Percentiles rank a stretch among this genome's conserved stretches.
These are phyloP conservation scores for Acronicta alni DNA, from an alignment of 2,888 invertebrate genomes.

Conservation along the genomic window DNA sequence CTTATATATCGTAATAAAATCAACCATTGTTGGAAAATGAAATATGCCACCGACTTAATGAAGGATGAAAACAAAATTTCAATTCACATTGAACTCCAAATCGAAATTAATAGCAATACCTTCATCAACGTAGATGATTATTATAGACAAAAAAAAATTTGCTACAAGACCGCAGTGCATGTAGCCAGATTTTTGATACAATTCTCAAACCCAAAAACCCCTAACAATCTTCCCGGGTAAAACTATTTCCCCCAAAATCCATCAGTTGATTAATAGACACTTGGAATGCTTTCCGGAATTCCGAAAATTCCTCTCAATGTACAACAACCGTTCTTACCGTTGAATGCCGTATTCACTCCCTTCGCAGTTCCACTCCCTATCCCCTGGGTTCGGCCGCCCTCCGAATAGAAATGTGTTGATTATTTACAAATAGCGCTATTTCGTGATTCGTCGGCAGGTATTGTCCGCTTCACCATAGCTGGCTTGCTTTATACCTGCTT, in stretches of 20 bases:
- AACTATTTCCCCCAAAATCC: slow-evolving; percentile 24
- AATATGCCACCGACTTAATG: too few species aligned
- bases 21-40: too few species aligned
- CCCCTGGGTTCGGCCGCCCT: slow-evolving; percentile 57
- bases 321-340: slow-evolving; percentile 24
- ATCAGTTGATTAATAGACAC: slow-evolving; percentile 46
- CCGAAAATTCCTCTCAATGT: slow-evolving; percentile 17
- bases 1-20: too few species aligned
- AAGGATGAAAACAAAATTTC: too few species aligned
- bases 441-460: slow-evolving; percentile 70
- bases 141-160: too few species aligned
- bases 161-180: too few species aligned
- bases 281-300: slow-evolving; percentile 10
- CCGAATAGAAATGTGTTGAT: slow-evolving; percentile 77
- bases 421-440: slow-evolving; percentile 76
- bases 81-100: too few species aligned
- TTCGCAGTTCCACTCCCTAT: slow-evolving; percentile 44
- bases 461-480: slow-evolving; percentile 54
- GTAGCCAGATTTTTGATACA: too few species aligned
- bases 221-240: not conserved
- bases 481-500: slow-evolving; percentile 49
- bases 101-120: too few species aligned
- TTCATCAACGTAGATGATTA: too few species aligned
- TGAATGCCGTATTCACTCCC: slow-evolving; percentile 55
- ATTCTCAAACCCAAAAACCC: not conserved